These are phyloP conservation scores for Limnephilus marmoratus DNA, from an alignment of 2,888 invertebrate species.

Conservation along the genomic window DNA sequence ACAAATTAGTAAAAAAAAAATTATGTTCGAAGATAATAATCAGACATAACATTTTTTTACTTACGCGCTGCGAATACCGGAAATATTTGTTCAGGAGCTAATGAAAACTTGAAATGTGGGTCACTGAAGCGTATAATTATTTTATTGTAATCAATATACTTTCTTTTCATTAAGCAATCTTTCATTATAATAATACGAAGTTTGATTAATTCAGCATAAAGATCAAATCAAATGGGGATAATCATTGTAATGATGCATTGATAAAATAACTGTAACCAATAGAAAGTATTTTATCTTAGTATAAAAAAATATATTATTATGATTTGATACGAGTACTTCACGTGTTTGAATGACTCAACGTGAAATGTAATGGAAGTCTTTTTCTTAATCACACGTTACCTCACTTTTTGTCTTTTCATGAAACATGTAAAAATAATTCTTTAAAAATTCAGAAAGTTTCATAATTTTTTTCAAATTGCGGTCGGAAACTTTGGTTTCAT, in stretches of 20 bases:
- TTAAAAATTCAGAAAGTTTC: too few species aligned
- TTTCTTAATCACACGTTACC: background rate
- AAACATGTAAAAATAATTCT: too few species aligned
- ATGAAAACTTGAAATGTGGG: slow-evolving; percentile 21
- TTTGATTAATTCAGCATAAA: background rate
- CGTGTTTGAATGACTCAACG: background rate
- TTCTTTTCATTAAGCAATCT: slow-evolving; percentile 27
- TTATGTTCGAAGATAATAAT: background rate
- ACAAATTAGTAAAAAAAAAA: background rate
- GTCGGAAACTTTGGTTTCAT: too few species aligned
- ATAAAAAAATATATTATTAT: background rate
- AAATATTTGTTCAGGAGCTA: background rate
- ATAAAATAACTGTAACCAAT: background rate
- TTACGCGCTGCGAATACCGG: background rate
- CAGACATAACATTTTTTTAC: slow-evolving; percentile 3
- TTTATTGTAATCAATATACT: slow-evolving; percentile 31
- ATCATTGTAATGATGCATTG: background rate
- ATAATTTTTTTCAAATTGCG: too few species aligned
- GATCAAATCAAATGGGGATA: background rate
- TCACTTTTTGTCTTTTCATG: too few species aligned
- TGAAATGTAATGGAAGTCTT: background rate
- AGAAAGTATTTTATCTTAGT: background rate
- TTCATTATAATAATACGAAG: background rate
- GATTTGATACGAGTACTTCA: background rate
- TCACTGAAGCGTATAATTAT: background rate